These are phyloP conservation scores for Elgaria multicarinata DNA, from an alignment of 2,113 vertebrate species.

Conservation along the genomic window DNA sequence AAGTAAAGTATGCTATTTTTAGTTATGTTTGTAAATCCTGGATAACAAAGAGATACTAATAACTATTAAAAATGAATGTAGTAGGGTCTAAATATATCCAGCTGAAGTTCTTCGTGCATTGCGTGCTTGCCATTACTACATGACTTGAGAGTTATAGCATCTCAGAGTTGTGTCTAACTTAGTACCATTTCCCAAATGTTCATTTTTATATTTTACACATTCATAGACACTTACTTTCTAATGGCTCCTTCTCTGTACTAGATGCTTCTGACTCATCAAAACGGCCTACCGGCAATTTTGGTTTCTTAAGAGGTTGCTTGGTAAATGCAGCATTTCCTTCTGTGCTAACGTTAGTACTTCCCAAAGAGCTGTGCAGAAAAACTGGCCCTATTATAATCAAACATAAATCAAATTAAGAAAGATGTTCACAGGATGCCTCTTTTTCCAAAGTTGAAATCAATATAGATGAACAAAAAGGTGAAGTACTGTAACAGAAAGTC, in stretches of 20 bases:
- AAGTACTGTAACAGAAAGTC: background rate
- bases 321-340: constrained; percentile 66
- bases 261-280: constrained; percentile 85
- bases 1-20: background rate
- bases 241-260: constrained; percentile 77
- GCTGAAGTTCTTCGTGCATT: background rate
- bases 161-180: background rate
- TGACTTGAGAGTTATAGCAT: background rate
- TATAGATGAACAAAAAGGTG: background rate
- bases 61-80: background rate
- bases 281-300: constrained; percentile 88
- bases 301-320: constrained; percentile 82
- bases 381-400: constrained; percentile 62
- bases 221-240: constrained; percentile 83
- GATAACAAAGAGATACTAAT: background rate
- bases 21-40: background rate
- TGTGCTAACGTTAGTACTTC: constrained; percentile 62
- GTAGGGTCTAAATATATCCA: background rate
- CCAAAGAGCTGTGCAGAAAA: constrained; percentile 54
- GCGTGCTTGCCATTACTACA: background rate
- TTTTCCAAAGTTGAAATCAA: background rate
- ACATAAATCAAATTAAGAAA: fast-evolving
- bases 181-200: background rate
- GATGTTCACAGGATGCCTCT: background rate
- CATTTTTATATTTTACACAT: background rate